Evolutionary conservation across 2,888 invertebrate genomes (phyloP), one percentile per base, ranked within the genome.

Genomic region (Rhabditophanes sp.): DNA sequence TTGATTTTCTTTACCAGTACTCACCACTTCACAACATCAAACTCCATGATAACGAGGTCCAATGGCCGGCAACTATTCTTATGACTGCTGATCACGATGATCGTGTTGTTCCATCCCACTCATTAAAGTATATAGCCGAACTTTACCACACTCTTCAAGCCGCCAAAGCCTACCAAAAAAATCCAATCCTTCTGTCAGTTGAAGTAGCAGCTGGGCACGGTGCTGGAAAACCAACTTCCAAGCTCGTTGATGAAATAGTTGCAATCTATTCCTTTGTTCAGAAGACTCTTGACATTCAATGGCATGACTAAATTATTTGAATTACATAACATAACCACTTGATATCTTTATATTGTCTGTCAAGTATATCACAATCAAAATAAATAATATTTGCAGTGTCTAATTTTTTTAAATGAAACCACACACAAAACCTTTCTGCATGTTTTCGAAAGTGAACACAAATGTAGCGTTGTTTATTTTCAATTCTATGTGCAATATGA

Each of bases 21-120:
- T 93, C 93, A 3, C 93, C 93, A 0, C 70, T 93, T 24, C 93
- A 96, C 70, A 93, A 88, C 67, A 76, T 90, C 7, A 70, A 71
- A 41, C 68, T 75, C 9, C 81, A 83, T 0, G 59, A 40, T 25
- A 42, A 46, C 19, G 61, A 41, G 18, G 51, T 47, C 7, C 77
- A 85, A 68, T 93, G 88, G 74, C 93, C 93, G 4, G 78, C 88
- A 12, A 79, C 79, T 14, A 71, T 96, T 44, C 74, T 93, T 41
- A 71, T 85, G 51, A 90, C 90, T n/a, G 90, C 84, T 14, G 90
- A 93, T 73, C 90, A 93, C 69, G 90, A 93, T 71, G 90, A 93
- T 72, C 77, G 93, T 51, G 93, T 96, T 45, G 90, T 90, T 47
- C 93, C 93, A 30, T 74, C 87, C 48, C 96, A 96, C 72, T 87